phyloP scores from a whole-genome alignment of 2,888 invertebrate genomes.

The Cryptocheilus praepositus region DNA sequence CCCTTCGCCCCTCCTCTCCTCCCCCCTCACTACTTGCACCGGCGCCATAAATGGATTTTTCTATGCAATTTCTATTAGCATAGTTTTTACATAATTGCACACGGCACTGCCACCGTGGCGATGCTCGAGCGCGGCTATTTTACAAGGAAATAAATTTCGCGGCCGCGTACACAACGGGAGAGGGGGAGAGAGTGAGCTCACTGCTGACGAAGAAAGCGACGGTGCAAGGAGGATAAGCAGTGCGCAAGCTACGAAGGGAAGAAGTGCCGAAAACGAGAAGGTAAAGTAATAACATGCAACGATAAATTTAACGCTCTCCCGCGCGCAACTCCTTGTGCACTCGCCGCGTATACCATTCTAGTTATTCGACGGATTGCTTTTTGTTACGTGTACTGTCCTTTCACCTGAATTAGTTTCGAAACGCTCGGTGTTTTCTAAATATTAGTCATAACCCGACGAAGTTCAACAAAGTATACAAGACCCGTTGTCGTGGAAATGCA shows the following conservation, averaged over 20 bases:
- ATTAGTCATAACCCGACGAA: too few species aligned
- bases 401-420: too few species aligned
- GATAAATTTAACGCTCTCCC: too few species aligned
- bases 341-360: too few species aligned
- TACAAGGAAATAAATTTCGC: constrained; percentile 63
- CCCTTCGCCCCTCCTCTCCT: constrained; percentile 9
- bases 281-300: neutral
- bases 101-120: constrained; percentile 48
- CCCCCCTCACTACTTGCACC: constrained; percentile 13
- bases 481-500: too few species aligned
- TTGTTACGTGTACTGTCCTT: too few species aligned
- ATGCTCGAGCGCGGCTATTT: constrained; percentile 55
- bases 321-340: too few species aligned
- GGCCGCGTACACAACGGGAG: constrained; percentile 37
- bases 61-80: constrained; percentile 72
- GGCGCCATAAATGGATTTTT: constrained; percentile 66
- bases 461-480: too few species aligned
- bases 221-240: neutral
- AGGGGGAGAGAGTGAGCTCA: constrained; percentile 6
- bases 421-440: too few species aligned
- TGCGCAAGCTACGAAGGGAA: constrained; percentile 17
- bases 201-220: neutral
- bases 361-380: too few species aligned
- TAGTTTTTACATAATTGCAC: constrained; percentile 72
- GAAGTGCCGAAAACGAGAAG: constrained; percentile 15